Evolutionary conservation across 35 echinoderm and acorn worm genomes (phyloP), one percentile per base, ranked within the genome.

Genomic region (Ophiothrix spiculata): DNA sequence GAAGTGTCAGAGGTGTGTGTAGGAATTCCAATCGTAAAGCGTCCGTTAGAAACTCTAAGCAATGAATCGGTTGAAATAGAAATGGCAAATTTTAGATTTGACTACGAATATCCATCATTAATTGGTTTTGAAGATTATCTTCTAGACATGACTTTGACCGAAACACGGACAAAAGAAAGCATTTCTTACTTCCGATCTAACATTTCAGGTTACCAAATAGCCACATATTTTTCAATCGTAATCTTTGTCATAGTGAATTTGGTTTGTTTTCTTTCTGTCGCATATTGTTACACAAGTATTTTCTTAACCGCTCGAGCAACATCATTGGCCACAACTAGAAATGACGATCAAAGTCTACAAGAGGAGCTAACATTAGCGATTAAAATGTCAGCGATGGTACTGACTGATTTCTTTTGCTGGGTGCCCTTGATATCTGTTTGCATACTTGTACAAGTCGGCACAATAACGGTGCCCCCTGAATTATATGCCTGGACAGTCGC

Each of bases 321-420:
- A 21, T 8, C 45, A 21, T 11, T 11, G 21, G 45, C 8, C 21
- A 21, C 45, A 21, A 11, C 45, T 54, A 8, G 45, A n/a, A n/a
- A n/a, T n/a, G n/a, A n/a, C 45, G 21, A 21, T 54, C 45, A 54
- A 54, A 54, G 45, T 54, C 45, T 54, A 11, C 8, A 54, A 21
- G 45, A 54, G 45, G 45, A 54, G 21, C 21, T 54, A 54, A 8
- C 8, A 8, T 11, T 21, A 21, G 45, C 45, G 21, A 54, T 54
- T 8, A 54, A 54, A 54, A 54, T 54, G 45, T 54, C 45, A 21
- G 45, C 45, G 21, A 11, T 54, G 45, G 45, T 54, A 21, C 21
- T 54, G 39, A 46, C 75, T 37, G 11, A 74, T 86, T 31, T 37
- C 37, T 86, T 69, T 76, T 35, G 74, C 41, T 76, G 37, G 74